Conservation (phyloP, 2,113 vertebrate genomes). For the Patagioenas fasciata region DNA sequence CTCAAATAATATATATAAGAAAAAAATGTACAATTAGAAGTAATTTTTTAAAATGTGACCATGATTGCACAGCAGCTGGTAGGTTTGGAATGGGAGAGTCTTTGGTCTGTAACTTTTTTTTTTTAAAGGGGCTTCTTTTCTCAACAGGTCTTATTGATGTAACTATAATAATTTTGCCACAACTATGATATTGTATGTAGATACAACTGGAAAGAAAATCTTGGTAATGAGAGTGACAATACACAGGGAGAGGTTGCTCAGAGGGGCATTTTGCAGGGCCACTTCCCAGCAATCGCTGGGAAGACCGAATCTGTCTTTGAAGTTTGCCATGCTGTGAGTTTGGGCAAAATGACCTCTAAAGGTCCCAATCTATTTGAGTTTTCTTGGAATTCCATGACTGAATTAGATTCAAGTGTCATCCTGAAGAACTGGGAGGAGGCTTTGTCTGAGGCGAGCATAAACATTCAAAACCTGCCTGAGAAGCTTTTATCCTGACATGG, state of each 20-base stretch:
- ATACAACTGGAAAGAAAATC: not conserved
- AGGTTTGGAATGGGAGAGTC: not conserved
- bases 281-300: too few relatives aligned
- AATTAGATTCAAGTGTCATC: not conserved
- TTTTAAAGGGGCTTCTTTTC: not conserved
- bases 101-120: not conserved
- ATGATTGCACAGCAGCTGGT: not conserved
- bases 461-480: not conserved
- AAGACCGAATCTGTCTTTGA: not conserved
- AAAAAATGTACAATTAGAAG: not conserved
- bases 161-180: not conserved
- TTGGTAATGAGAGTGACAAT: not conserved
- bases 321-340: not conserved
- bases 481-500: not conserved
- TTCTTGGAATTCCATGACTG: not conserved
- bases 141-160: not conserved
- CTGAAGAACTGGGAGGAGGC: not conserved
- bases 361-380: not conserved
- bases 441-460: not conserved
- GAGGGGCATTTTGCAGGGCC: not conserved
- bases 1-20: not conserved
- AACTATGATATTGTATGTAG: not conserved
- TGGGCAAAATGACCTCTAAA: not conserved
- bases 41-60: not conserved
- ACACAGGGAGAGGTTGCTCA: not conserved